Conservation (phyloP, 2,113 vertebrate species). For the Megaceryle maxima region DNA sequence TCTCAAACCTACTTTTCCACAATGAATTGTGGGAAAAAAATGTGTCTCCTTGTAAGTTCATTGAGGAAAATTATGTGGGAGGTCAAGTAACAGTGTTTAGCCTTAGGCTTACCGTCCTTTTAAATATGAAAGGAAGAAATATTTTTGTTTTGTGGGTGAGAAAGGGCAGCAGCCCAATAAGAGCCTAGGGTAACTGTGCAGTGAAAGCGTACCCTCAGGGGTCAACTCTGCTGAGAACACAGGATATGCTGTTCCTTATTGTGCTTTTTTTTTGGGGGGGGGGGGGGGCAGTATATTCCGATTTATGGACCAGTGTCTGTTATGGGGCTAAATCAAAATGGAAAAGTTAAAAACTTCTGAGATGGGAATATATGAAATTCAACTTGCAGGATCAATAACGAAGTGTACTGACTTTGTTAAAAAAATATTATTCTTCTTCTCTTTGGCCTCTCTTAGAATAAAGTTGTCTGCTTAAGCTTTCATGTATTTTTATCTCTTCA, state of each 20-base stretch:
- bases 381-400: not conserved
- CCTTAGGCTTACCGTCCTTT: not conserved
- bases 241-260: not conserved
- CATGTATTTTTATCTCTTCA: not conserved
- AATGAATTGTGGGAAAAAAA: not conserved
- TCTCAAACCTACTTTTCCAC: not conserved
- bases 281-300: not conserved
- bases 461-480: not conserved
- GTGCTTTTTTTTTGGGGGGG: not conserved
- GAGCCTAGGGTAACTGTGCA: not conserved
- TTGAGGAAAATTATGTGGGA: not conserved
- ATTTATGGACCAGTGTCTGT: not conserved
- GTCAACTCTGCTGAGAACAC: not conserved
- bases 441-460: not conserved
- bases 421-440: too few species aligned
- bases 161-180: not conserved
- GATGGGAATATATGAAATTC: not conserved
- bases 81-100: not conserved
- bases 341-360: not conserved
- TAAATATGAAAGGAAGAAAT: not conserved
- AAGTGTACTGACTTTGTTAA: not conserved
- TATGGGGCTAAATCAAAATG: not conserved
- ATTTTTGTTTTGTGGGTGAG: not conserved
- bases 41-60: not conserved
- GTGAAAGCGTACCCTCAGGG: not conserved